These are phyloP conservation scores for Formica selysi DNA, from an alignment of 1,140 invertebrate genomes.

Conservation along the genomic window DNA sequence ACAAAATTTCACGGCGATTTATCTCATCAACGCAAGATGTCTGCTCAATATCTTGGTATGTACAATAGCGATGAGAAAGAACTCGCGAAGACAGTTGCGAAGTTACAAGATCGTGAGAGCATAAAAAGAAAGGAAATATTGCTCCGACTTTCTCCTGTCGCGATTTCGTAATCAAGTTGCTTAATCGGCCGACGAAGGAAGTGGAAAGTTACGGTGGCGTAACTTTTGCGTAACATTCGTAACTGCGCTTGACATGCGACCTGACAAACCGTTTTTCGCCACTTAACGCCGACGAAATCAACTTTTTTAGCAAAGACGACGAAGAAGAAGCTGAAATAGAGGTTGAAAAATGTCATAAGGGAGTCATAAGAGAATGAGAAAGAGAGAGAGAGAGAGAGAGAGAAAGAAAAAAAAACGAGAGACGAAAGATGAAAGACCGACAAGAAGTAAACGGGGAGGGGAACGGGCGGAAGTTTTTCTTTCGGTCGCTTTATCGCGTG, in stretches of 20 bases:
- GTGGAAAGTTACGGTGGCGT: slow-evolving; percentile 58
- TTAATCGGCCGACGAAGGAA: slow-evolving; percentile 42
- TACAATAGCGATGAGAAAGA: slow-evolving; percentile 16
- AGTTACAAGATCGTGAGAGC: slow-evolving; percentile 14
- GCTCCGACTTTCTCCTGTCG: slow-evolving; percentile 11
- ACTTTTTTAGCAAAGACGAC: slow-evolving; percentile 49
- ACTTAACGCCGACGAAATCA: slow-evolving; percentile 49
- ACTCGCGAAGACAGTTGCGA: slow-evolving; percentile 14
- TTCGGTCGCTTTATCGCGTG: background rate
- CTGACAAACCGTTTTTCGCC: slow-evolving; percentile 65
- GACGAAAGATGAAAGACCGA: background rate
- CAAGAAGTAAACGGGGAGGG: background rate
- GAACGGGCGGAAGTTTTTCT: slow-evolving; percentile 14
- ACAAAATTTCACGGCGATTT: background rate
- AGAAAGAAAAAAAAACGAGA: background rate
- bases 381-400: background rate
- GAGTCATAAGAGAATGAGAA: slow-evolving; percentile 17
- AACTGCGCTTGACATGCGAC: slow-evolving; percentile 45
- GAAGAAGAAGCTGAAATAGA: background rate
- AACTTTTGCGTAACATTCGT: slow-evolving; percentile 62
- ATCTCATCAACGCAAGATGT: background rate
- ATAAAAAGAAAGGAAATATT: slow-evolving; percentile 19
- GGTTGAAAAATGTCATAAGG: background rate
- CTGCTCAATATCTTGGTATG: background rate
- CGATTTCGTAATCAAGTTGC: slow-evolving; percentile 52